Evolutionary conservation across 2,888 invertebrate genomes (phyloP).

Genomic region (Heliconius ethilla): DNA sequence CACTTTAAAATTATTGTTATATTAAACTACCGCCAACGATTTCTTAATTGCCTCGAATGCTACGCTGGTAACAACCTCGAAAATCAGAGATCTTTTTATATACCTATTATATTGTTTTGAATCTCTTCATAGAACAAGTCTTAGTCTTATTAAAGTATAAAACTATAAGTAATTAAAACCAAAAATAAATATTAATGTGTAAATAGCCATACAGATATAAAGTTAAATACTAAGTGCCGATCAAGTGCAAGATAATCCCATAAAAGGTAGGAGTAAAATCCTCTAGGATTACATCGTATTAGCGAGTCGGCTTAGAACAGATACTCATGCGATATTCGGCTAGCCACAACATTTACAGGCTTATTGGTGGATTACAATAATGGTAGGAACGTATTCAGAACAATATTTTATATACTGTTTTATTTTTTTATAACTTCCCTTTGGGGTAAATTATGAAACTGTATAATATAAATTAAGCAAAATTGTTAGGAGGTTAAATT

Average conservation of each 20-base stretch:
- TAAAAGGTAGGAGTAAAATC: conserved; percentile 73
- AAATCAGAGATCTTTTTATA: no score
- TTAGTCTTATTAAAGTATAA: no score
- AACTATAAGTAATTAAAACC: not conserved
- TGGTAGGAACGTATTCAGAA: conserved; percentile 6
- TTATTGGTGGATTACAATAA: conserved; percentile 64
- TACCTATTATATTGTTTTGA: no score
- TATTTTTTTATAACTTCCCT: no score
- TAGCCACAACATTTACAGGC: conserved; percentile 49
- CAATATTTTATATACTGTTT: conserved; percentile 3
- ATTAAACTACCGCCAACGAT: no score
- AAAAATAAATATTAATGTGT: not conserved
- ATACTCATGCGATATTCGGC: conserved; percentile 67
- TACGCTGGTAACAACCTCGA: no score
- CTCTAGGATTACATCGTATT: conserved; percentile 65
- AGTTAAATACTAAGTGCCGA: conserved; percentile 34
- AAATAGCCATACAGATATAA: conserved; percentile 15
- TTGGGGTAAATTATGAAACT: no score
- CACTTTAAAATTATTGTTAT: no score
- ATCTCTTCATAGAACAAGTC: no score
- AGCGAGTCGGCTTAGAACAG: conserved; percentile 68
- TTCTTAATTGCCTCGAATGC: no score
- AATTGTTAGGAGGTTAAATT: no score
- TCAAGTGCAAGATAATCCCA: conserved; percentile 67
- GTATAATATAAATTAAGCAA: no score